These are phyloP conservation scores for Sterna hirundo DNA, from an alignment of 2,113 vertebrate species.

Conservation along the genomic window DNA sequence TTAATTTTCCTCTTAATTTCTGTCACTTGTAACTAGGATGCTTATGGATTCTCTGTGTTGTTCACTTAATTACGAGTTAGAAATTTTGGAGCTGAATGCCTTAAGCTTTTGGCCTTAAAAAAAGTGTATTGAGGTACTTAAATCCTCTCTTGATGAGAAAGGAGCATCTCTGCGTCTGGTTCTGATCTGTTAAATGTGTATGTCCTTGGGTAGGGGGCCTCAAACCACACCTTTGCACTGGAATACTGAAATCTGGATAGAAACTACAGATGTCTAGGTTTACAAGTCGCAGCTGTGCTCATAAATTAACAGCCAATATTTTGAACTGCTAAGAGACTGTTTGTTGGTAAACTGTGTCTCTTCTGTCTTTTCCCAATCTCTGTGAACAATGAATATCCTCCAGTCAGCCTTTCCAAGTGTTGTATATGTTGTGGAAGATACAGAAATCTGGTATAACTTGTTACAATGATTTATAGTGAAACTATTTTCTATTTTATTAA, in stretches of 20 bases:
- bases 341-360: conserved; percentile 38
- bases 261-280: conserved; percentile 24
- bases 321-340: conserved; percentile 18
- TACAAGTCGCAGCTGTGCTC: conserved; percentile 38
- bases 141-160: neutral
- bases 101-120: neutral
- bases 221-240: neutral
- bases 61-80: neutral
- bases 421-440: neutral
- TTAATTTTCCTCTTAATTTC: neutral
- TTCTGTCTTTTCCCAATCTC: neutral
- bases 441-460: neutral
- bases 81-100: neutral
- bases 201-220: neutral
- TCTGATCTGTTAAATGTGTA: neutral
- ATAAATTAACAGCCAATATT: conserved; percentile 42
- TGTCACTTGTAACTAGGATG: neutral
- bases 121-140: neutral
- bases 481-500: neutral
- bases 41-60: neutral
- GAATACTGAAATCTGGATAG: neutral
- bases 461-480: neutral
- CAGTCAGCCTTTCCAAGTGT: neutral
- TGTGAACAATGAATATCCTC: neutral
- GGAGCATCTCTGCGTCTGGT: neutral